These are phyloP conservation scores for Acanthopagrus latus DNA, from an alignment of 2,797 vertebrate species.

Conservation along the genomic window DNA sequence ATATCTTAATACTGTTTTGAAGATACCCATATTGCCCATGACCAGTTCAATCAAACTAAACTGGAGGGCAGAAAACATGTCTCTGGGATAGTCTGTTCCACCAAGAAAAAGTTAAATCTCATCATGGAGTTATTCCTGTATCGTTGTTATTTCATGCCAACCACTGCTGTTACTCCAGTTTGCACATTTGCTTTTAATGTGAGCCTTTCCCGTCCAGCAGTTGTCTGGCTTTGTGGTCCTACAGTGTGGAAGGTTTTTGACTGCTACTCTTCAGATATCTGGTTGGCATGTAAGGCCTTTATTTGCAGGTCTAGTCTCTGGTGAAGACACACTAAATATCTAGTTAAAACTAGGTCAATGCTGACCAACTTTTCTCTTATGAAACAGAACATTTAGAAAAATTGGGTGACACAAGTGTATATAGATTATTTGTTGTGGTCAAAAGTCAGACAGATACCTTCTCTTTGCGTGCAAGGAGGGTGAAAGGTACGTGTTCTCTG, in stretches of 20 bases:
- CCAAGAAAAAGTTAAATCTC: background rate
- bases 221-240: background rate
- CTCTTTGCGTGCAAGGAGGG: slow-evolving; percentile 87
- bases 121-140: background rate
- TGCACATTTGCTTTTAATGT: background rate
- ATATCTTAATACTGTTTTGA: too few relatives aligned
- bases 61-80: background rate
- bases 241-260: background rate
- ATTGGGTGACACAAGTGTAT: background rate
- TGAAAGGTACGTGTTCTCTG: slow-evolving; percentile 87
- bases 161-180: background rate
- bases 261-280: background rate
- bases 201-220: background rate
- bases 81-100: background rate
- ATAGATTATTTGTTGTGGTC: background rate
- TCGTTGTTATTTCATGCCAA: background rate
- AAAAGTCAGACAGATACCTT: slow-evolving; percentile 82
- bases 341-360: slow-evolving; percentile 16
- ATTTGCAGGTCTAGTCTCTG: slow-evolving; percentile 20
- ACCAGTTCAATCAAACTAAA: background rate
- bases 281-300: background rate
- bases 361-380: slow-evolving; percentile 11
- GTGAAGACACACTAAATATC: background rate
- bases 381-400: slow-evolving; percentile 3
- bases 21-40: too few relatives aligned